Percentiles rank a stretch among this genome's conserved stretches.
Conservation (phyloP, 2,113 vertebrate genomes). For the Anolis carolinensis region DNA sequence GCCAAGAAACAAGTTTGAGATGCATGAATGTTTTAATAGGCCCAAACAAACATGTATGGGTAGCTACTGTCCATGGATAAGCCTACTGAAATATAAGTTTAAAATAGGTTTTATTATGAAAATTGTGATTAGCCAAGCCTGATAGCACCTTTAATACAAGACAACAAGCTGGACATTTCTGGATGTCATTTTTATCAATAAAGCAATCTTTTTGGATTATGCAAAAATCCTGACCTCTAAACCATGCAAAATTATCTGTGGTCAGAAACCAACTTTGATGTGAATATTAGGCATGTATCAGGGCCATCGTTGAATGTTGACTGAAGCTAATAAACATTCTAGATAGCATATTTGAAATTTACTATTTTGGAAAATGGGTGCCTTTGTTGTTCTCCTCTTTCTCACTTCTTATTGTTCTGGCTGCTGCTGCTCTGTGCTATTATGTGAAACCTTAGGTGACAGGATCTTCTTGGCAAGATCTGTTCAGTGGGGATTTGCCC, state of each 20-base stretch:
- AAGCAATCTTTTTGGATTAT: not conserved
- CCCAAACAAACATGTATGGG: not conserved
- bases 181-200: not conserved
- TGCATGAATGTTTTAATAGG: not conserved
- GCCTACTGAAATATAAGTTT: not conserved
- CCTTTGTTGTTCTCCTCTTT: not conserved
- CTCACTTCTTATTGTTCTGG: not conserved
- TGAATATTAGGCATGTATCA: too few species aligned
- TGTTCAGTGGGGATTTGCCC: too few species aligned
- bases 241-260: not conserved
- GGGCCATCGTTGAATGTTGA: too few species aligned
- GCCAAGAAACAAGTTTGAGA: slow-evolving; percentile 1
- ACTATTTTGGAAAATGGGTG: too few species aligned
- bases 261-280: too few species aligned
- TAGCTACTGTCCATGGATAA: not conserved
- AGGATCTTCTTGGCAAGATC: too few species aligned
- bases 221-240: not conserved
- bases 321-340: too few species aligned
- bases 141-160: not conserved
- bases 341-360: too few species aligned
- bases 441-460: too few species aligned
- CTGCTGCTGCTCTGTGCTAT: too few species aligned
- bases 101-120: not conserved
- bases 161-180: not conserved
- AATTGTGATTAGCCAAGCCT: not conserved